Evolutionary conservation across 2,888 invertebrate species (phyloP), one percentile per base, ranked within the genome.

Genomic region (Netelia fuscicornis): DNA sequence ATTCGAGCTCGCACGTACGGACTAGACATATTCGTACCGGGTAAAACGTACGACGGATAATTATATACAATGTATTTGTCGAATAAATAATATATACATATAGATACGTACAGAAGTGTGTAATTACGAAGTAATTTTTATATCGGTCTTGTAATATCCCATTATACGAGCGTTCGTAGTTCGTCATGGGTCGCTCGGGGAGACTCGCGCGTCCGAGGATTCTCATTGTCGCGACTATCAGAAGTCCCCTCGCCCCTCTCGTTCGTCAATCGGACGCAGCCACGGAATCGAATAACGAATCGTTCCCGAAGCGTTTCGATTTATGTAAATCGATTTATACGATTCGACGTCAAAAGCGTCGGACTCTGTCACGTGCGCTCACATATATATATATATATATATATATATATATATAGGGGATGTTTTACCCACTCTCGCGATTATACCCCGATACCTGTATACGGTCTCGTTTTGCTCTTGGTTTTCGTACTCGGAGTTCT

Each of bases 401-500:
- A n/a, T n/a, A n/a, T n/a, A 56, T 79, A 67, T 42, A 70, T 58
- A 60, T 64, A 56, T n/a, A 44, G 65, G 17, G 44, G 23, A 48
- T 30, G 17, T 44, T 17, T 48, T 9, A 62, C 48, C 42, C 44
- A 56, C 37, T 52, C 48, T 76, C 64, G 44, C 64, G 20, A 44
- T 56, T 56, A 11, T n/a, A n/a, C 52, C 23, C 30, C 20, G 20
- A 44, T n/a, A 13, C 37, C 65, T 20, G 30, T 44, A 60, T 81
- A 25, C 20, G n/a, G 13, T 30, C 52, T 56, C 77, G 17, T 67
- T 85, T 60, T 65, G 79, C 70, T 56, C 60, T 83, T 76, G 65
- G 42, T 56, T 81, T 68, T 58, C 77, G 84, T 58, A 11, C 84
- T 89, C 89, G 87, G 37, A 37, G 89, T 90, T 91, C 90, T 91